Base-by-base conservation (phyloP, 2,888 invertebrate genomes). In the Molanna angustata region DNA sequence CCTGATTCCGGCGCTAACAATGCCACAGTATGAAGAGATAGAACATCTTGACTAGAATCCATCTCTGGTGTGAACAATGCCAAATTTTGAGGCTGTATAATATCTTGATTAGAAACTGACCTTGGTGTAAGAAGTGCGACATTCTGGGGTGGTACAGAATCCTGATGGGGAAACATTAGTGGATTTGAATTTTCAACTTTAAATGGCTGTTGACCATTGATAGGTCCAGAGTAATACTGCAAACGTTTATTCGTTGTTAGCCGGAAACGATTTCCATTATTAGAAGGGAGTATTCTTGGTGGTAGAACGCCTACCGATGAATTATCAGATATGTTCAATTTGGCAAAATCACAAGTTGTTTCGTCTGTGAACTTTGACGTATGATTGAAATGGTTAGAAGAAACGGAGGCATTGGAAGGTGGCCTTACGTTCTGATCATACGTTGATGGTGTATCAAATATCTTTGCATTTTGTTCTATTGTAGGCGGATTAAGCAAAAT, bases 141-240 rank as follows among this genome's bases (percentile, higher is more conserved):
- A 4, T 27, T 11, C 27, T 7, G 7, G 11, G 27, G 6, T 27
- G 27, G 6, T 7, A 11, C 27, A 27, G 27, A 7, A 7, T 11
- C 27, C 6, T 27, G 27, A 11, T 27, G 27, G 11, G 27, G 7
- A 27, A 27, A 27, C 27, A 27, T 6, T 6, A 17, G 17, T 17
- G n/a, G 18, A 7, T 37, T 37, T 6, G 18, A 37, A 37, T 16
- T 37, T 4, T 37, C 27, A 27, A 11, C 6, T 27, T 7, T 27
- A 11, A 11, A 27, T 6, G n/a, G n/a, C n/a, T n/a, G n/a, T n/a
- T 74, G 60, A 2, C 74, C 74, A 63, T 71, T 73, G 14, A 77
- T 75, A 2, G 77, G 76, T 2, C 77, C 77, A 0, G 76, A 69
- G 59, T 77, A 77, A 61, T 76, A 77, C 51, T 76, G 74, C 0